A percentile compares a stretch with the other conserved stretches of the same genome.
Conservation (phyloP, 1,140 invertebrate species). For the Steinernema khuongi region DNA sequence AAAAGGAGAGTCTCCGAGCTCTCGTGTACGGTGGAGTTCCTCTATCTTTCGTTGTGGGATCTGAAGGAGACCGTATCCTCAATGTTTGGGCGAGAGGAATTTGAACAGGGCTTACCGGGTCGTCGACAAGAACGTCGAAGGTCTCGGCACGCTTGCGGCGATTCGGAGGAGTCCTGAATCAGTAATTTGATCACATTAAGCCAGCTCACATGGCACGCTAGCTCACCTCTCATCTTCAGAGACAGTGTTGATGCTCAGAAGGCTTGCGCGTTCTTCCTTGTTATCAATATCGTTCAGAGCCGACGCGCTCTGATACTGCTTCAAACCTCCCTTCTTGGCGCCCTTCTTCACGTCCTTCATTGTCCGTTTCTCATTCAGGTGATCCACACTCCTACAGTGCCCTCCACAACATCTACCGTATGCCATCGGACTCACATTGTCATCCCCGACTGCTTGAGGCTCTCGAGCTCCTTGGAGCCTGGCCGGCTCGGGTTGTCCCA, state of each 20-base stretch:
- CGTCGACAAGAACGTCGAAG: not conserved
- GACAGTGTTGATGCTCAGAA: not conserved
- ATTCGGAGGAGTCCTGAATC: not conserved
- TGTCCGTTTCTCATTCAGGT: conserved; percentile 1
- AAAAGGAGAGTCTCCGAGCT: not conserved
- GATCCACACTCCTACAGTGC: not conserved
- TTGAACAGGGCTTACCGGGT: not conserved
- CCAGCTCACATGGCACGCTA: too few relatives aligned
- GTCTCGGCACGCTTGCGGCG: not conserved
- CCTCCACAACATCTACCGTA: not conserved
- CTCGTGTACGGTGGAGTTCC: not conserved
- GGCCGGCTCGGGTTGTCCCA: conserved; percentile 31
- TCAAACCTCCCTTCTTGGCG: not conserved
- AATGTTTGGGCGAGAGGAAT: not conserved
- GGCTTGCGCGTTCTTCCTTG: not conserved
- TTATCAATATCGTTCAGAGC: not conserved
- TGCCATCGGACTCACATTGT: not conserved
- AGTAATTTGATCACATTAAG: not conserved
- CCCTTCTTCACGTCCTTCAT: not conserved
- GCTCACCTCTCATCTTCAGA: not conserved
- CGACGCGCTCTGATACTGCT: conserved; percentile 2
- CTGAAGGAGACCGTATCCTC: not conserved
- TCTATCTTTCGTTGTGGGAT: not conserved
- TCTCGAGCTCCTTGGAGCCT: not conserved
- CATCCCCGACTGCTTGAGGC: not conserved